These are phyloP conservation scores for Alloplasta piceator DNA, from an alignment of 2,888 invertebrate genomes.

Conservation along the genomic window DNA sequence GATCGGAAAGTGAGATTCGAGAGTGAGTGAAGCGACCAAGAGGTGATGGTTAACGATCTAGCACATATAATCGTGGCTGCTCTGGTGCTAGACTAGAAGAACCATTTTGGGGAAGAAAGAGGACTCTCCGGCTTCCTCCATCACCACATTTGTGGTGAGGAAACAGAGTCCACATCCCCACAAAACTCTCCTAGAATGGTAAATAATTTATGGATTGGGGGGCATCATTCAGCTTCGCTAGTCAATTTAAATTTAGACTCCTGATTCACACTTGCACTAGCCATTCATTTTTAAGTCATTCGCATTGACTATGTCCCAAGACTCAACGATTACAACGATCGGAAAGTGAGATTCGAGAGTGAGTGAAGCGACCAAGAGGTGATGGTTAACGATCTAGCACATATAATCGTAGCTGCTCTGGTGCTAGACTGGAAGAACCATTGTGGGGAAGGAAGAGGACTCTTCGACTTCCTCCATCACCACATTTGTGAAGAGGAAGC, in stretches of 20 bases:
- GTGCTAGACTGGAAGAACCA: background rate
- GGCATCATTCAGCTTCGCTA: too few species aligned
- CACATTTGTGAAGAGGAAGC: background rate
- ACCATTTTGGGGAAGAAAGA: slow-evolving; percentile 11
- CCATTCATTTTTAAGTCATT: too few species aligned
- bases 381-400: slow-evolving; percentile 73
- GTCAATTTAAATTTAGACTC: too few species aligned
- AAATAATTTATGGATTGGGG: too few species aligned
- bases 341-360: slow-evolving; percentile 27
- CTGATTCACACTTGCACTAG: too few species aligned
- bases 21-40: slow-evolving; percentile 44
- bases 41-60: slow-evolving; percentile 74
- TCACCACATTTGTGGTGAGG: background rate
- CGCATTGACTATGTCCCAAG: too few species aligned
- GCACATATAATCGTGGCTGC: slow-evolving; percentile 11
- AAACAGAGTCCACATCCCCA: background rate
- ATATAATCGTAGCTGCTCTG: slow-evolving; percentile 6
- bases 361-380: slow-evolving; percentile 56
- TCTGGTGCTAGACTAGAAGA: background rate
- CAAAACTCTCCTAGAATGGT: too few species aligned
- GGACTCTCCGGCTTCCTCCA: background rate
- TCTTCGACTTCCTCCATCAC: background rate
- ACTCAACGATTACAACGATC: slow-evolving; percentile 6
- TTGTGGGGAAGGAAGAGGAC: slow-evolving; percentile 10
- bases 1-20: slow-evolving; percentile 34